Conservation (phyloP, 2,888 invertebrate genomes). For the Ophion ventricosus region DNA sequence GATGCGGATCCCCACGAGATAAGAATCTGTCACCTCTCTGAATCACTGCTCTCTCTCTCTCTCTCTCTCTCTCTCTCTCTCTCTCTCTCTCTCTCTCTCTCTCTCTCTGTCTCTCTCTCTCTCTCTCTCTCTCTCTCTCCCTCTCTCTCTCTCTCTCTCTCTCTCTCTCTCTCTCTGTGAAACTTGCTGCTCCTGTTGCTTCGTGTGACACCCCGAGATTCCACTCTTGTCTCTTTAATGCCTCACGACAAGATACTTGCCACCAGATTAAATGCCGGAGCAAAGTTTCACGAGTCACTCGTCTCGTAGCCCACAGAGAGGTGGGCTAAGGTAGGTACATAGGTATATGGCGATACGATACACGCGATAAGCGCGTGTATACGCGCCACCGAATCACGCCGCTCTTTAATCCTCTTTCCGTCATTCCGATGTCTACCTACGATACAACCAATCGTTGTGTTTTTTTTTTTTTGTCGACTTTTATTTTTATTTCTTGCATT, state of each 20-base stretch:
- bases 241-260: slow-evolving; percentile 78
- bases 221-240: slow-evolving; percentile 70
- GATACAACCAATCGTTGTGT: neutral
- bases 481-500: neutral
- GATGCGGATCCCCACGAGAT: slow-evolving; percentile 71
- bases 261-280: slow-evolving; percentile 79
- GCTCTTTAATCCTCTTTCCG: slow-evolving; percentile 35
- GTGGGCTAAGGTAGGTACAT: neutral
- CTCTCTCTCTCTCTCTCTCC: slow-evolving; percentile 28
- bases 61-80: slow-evolving; percentile 33
- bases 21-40: slow-evolving; percentile 78
- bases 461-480: neutral
- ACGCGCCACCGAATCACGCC: slow-evolving; percentile 57
- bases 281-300: slow-evolving; percentile 74
- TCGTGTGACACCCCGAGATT: slow-evolving; percentile 47
- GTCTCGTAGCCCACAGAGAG: slow-evolving; percentile 18
- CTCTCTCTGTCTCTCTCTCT: slow-evolving; percentile 30
- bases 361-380: neutral
- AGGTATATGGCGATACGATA: neutral
- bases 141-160: slow-evolving; percentile 26
- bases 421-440: neutral
- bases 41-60: slow-evolving; percentile 25
- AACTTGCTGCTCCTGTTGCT: slow-evolving; percentile 54
- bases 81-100: slow-evolving; percentile 38
- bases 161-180: slow-evolving; percentile 1